Base-by-base conservation (phyloP, 2,797 vertebrate genomes). In the Streptopelia turtur region DNA sequence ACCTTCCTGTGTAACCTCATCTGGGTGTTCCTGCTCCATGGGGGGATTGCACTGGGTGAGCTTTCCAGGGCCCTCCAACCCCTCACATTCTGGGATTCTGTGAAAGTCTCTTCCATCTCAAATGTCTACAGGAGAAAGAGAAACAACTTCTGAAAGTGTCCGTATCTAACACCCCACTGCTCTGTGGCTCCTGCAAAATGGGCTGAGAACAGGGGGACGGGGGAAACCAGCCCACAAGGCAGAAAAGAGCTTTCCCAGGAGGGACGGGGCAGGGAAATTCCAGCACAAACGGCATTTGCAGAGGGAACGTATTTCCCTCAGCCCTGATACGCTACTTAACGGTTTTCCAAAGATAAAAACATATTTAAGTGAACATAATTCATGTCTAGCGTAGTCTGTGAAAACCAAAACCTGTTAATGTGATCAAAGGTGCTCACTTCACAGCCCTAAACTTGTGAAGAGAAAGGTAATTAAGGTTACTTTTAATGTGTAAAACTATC, bases 151-250 rank as follows among this genome's bases (percentile, higher is more conserved):
- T 66, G 53, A n/a, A 56, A 61, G 30, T 11, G 15, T 53, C 30
- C 52, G 33, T 69, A 16, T 18, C 69, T n/a, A n/a, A 60, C 15
- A 9, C 35, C 16, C 9, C n/a, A 2, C 2, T 27, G 35, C 49
- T 33, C 59, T 23, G 23, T 9, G 23, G 9, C 17, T 49, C 33
- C 41, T 27, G 15, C 21, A 25, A 56, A 72, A 33, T 0, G 4
- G 23, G 35, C 39, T 1, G 15, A 23, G 55, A 66, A 12, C 10
- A 3, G 1, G 5, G 13, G 11, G 3, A 6, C 9, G 3, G 28
- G 31, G 8, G 47, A 45, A 52, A 8, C 31, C 47, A 71, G 49
- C 37, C 20, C 1, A 1, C 43, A 24, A 16, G 68, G 27, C 49
- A 33, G 21, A 41, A 30, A 24, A 13, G 9, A 28, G 21, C 56